These are phyloP conservation scores for Corythornis vintsioides DNA, from an alignment of 2,113 vertebrate species.

Conservation along the genomic window DNA sequence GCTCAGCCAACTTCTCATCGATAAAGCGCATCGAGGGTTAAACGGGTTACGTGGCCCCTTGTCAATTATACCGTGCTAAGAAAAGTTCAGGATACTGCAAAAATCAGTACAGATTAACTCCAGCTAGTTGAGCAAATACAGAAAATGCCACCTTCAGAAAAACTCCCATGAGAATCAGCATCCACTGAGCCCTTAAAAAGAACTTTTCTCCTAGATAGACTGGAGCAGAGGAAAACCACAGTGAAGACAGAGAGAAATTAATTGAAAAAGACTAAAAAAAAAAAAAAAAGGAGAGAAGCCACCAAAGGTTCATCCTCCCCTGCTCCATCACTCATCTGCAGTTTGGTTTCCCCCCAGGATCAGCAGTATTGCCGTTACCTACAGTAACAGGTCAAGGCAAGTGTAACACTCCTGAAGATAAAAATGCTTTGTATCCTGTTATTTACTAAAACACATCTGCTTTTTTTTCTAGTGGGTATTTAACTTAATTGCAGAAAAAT, in stretches of 20 bases:
- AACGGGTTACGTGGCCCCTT: rapidly evolving
- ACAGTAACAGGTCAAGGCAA: rapidly evolving
- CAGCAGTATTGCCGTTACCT: neutral
- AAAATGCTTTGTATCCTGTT: neutral
- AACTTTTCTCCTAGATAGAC: neutral
- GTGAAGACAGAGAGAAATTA: neutral
- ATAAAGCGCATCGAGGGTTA: rapidly evolving
- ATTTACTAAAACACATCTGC: neutral
- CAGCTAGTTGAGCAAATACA: neutral
- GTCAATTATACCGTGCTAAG: rapidly evolving
- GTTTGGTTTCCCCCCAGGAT: neutral
- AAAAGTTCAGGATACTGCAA: neutral
- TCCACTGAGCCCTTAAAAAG: neutral
- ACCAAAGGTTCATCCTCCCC: neutral
- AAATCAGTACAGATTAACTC: neutral
- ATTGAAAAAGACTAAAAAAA: neutral
- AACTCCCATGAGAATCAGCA: neutral
- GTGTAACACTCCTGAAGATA: neutral
- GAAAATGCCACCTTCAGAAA: neutral
- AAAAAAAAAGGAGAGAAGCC: neutral
- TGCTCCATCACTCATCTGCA: neutral
- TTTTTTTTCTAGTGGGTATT: neutral
- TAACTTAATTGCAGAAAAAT: slow-evolving; percentile 25
- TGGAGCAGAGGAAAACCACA: neutral
- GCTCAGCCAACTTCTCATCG: neutral